Evolutionary conservation across 2,797 vertebrate species (phyloP).

Genomic region (Labroides dimidiatus): DNA sequence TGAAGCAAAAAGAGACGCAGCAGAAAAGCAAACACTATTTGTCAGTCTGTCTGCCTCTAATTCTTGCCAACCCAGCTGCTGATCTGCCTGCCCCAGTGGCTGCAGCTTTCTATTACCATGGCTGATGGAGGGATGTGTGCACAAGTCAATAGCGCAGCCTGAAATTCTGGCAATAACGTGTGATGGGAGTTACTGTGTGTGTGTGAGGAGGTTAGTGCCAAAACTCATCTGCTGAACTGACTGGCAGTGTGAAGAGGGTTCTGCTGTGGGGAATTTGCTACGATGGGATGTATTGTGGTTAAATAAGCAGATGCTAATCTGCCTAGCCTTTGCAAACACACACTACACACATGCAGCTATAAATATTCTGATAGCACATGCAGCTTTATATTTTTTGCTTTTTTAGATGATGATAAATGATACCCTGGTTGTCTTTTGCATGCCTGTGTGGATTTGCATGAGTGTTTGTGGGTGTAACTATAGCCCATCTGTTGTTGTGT

Average conservation of each 20-base stretch:
- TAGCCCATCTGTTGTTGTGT: slow-evolving; percentile 77
- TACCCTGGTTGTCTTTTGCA: slow-evolving; percentile 36
- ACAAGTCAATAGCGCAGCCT: slow-evolving; percentile 61
- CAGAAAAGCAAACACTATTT: slow-evolving; percentile 31
- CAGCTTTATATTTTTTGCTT: slow-evolving; percentile 31
- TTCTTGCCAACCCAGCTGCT: slow-evolving; percentile 61
- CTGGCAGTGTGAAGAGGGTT: slow-evolving; percentile 44
- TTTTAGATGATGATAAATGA: slow-evolving; percentile 44
- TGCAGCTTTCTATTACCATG: slow-evolving; percentile 56
- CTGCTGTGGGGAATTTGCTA: slow-evolving; percentile 54
- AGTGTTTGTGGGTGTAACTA: slow-evolving; percentile 52
- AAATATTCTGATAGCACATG: slow-evolving; percentile 20
- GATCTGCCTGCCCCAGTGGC: slow-evolving; percentile 50
- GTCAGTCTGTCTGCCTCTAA: slow-evolving; percentile 40
- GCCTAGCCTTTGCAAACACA: slow-evolving; percentile 4
- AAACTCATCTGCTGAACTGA: slow-evolving; percentile 46
- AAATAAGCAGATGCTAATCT: slow-evolving; percentile 48
- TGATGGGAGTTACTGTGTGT: slow-evolving; percentile 33
- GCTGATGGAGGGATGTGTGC: slow-evolving; percentile 49
- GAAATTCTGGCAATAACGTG: slow-evolving; percentile 54
- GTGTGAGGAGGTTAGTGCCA: slow-evolving; percentile 31
- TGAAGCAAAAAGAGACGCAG: slow-evolving; percentile 40
- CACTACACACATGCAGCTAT: neutral
- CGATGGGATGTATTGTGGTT: slow-evolving; percentile 47
- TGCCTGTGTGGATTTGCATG: slow-evolving; percentile 27